Conservation (phyloP, 2,113 vertebrate species). For the Scopus umbretta region DNA sequence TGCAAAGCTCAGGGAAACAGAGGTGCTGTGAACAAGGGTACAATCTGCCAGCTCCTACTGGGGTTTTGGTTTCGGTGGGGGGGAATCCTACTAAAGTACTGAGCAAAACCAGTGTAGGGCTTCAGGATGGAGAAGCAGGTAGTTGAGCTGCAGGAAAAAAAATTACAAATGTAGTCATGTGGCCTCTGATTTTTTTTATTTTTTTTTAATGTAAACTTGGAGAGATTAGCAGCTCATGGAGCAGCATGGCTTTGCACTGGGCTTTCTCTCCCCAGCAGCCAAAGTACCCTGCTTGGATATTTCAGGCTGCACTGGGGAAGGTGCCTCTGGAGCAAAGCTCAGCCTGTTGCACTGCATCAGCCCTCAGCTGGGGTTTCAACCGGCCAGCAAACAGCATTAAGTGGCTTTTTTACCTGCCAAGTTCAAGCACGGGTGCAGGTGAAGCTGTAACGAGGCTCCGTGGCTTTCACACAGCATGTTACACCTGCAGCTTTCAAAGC, state of each 20-base stretch:
- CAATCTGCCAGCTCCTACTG: background rate
- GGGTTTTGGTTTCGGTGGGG: background rate
- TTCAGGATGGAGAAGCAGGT: background rate
- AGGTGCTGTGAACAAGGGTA: background rate
- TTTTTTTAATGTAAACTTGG: background rate
- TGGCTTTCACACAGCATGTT: background rate
- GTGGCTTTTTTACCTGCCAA: background rate
- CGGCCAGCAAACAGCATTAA: background rate
- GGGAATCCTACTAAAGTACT: background rate
- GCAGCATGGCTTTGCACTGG: background rate
- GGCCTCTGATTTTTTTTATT: background rate
- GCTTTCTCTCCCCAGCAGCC: background rate
- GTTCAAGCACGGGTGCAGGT: background rate
- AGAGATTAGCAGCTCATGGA: fast-evolving
- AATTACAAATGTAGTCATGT: no score
- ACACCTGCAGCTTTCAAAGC: background rate
- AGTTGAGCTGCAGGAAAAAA: background rate
- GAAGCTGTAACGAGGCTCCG: background rate
- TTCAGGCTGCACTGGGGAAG: background rate
- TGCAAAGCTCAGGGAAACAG: background rate
- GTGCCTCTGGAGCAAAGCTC: background rate
- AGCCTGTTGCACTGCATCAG: background rate
- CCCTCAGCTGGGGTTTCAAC: background rate
- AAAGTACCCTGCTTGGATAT: background rate
- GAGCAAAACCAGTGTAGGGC: background rate